These are phyloP conservation scores for Caenorhabditis wallacei DNA, from an alignment of 2,888 invertebrate genomes.

Conservation along the genomic window DNA sequence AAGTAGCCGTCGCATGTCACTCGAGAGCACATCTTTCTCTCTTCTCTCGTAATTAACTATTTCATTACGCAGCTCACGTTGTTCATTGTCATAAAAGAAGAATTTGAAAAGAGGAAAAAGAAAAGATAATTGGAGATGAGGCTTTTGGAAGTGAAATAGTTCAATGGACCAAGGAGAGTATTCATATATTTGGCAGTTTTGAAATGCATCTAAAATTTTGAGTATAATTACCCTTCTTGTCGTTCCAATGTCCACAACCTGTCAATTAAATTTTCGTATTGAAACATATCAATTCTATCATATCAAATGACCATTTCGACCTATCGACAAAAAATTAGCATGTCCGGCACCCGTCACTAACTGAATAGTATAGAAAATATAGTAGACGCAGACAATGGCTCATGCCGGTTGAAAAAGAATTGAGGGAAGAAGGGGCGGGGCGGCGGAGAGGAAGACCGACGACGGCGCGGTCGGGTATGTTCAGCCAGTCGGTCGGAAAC, in stretches of 20 bases:
- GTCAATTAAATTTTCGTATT: background rate
- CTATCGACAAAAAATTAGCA: constrained; percentile 52
- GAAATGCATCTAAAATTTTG: constrained; percentile 4
- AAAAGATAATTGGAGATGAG: constrained; percentile 55
- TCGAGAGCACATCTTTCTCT: constrained; percentile 34
- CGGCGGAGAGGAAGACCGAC: constrained; percentile 50
- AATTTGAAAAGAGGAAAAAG: constrained; percentile 27
- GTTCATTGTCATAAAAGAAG: constrained; percentile 54
- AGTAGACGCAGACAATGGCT: constrained; percentile 42
- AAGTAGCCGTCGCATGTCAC: constrained; percentile 57
- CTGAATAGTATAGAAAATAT: constrained; percentile 26
- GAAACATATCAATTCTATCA: constrained; percentile 32
- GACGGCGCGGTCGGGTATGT: constrained; percentile 52
- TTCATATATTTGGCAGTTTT: constrained; percentile 37
- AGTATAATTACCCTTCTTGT: constrained; percentile 1
- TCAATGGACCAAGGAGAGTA: constrained; percentile 4
- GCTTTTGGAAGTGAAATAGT: constrained; percentile 20
- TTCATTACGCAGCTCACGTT: constrained; percentile 64
- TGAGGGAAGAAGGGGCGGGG: constrained; percentile 45
- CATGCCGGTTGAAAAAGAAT: constrained; percentile 48
- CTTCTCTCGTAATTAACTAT: constrained; percentile 51
- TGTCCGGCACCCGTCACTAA: constrained; percentile 31
- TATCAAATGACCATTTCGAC: constrained; percentile 20
- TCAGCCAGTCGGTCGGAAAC: constrained; percentile 56
- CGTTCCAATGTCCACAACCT: constrained; percentile 1